These are phyloP conservation scores for Lypha dubia DNA, from an alignment of 2,888 invertebrate genomes.

Conservation along the genomic window DNA sequence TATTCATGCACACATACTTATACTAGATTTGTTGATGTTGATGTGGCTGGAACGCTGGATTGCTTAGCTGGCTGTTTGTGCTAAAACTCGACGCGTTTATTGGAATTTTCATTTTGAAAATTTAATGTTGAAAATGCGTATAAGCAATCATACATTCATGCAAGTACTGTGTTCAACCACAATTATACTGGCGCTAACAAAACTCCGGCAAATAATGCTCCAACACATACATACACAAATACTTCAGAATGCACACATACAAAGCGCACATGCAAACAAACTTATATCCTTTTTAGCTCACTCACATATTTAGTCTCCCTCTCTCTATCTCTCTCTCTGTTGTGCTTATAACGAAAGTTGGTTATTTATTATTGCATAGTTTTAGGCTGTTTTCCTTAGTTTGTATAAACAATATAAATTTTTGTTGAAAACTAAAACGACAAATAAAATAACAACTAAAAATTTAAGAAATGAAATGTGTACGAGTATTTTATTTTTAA, in stretches of 20 bases:
- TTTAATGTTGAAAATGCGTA: constrained; percentile 51
- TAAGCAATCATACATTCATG: neutral
- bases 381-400: constrained; percentile 65
- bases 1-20: neutral
- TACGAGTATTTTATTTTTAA: neutral
- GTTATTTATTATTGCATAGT: constrained; percentile 66
- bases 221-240: neutral
- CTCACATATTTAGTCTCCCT: constrained; percentile 20
- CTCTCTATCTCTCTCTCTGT: constrained; percentile 1
- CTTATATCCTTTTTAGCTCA: neutral
- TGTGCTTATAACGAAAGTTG: constrained; percentile 1
- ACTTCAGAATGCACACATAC: neutral
- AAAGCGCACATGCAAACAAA: neutral
- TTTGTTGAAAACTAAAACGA: constrained; percentile 8
- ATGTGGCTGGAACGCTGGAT: constrained; percentile 39
- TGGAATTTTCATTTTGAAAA: constrained; percentile 67
- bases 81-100: constrained; percentile 50
- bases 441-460: constrained; percentile 1
- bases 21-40: constrained; percentile 52
- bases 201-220: constrained; percentile 35
- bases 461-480: constrained; percentile 11
- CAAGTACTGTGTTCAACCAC: constrained; percentile 46
- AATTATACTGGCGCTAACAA: constrained; percentile 57
- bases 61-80: constrained; percentile 17
- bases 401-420: constrained; percentile 41